Evolutionary conservation across 2,888 invertebrate species (phyloP), one percentile per base, ranked within the genome.

Genomic region (Apotomis betuletana): DNA sequence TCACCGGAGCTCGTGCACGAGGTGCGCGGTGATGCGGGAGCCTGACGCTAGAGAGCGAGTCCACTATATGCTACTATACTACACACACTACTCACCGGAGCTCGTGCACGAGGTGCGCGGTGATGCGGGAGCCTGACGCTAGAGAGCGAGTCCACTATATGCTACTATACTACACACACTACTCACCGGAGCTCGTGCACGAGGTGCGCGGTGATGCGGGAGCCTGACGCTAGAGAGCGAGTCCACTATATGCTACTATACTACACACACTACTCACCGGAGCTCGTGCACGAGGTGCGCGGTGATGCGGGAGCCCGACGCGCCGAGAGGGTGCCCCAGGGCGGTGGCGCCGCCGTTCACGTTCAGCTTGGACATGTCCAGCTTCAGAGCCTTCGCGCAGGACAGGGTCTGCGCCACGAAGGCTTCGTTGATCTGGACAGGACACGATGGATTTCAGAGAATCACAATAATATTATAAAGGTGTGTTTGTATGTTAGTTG

Each of bases 261-360:
- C 2, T 2, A 27, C 27, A 41, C 4, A 41, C 41, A 6, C 41
- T 6, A 59, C 69, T 90, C 86, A 98, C 98, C 95, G 96, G 80
- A 99, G 94, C 92, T 99, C 98, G 85, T 99, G 97, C 51, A 97
- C 96, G 44, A 99, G 93, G 86, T 99, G 98, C 3, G 96, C 95
- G 0, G 97, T 98, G 85, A 99, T 99, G 83, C 99, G 95, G 8
- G 97, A 94, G 3, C 99, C 99, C 64, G 98, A 98, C 12, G 99
- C 99, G n/a, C 95, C 99, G 46, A 99, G 94, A 4, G 99, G 99
- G 94, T 99, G 99, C n/a, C 99, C 99, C 64, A 99, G 85, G 36
- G 99, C 98, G 84, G 99, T 98, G 78, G 99, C 99, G 61, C 99
- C 99, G 8, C 99, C 99, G 90, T 98, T 96, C 15, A 98, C 96